Conservation (phyloP, 2,888 invertebrate species). For the Agonopterix subpropinquella region DNA sequence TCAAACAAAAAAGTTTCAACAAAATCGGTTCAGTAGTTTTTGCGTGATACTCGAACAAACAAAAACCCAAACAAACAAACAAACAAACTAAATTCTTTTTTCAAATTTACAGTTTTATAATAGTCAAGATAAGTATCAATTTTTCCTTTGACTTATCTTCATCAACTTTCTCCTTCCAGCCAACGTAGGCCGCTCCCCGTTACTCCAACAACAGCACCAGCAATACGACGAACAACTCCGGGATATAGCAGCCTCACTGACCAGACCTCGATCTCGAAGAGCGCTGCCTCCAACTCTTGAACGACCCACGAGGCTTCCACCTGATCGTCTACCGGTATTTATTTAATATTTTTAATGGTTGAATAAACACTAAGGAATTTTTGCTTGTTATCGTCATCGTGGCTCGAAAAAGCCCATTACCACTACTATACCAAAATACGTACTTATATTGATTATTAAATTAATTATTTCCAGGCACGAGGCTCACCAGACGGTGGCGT, state of each 20-base stretch:
- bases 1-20: too few relatives aligned
- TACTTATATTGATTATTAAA: too few relatives aligned
- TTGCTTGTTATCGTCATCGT: neutral
- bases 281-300: constrained; percentile 72
- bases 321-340: constrained; percentile 58
- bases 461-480: constrained; percentile 68
- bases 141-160: too few relatives aligned
- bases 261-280: constrained; percentile 79
- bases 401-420: too few relatives aligned
- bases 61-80: too few relatives aligned
- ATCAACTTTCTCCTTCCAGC: constrained; percentile 13
- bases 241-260: constrained; percentile 89
- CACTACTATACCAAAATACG: too few relatives aligned
- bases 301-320: constrained; percentile 70
- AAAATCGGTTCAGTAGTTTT: too few relatives aligned
- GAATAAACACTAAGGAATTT: neutral
- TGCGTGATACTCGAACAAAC: too few relatives aligned
- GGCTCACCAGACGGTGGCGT: constrained; percentile 88
- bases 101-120: too few relatives aligned
- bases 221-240: constrained; percentile 83
- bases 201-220: constrained; percentile 65
- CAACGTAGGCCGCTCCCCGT: constrained; percentile 48
- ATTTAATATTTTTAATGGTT: constrained; percentile 10
- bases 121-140: too few relatives aligned
- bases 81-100: too few relatives aligned